Conservation (phyloP, 1,140 invertebrate species). For the Drosophila setifemur region DNA sequence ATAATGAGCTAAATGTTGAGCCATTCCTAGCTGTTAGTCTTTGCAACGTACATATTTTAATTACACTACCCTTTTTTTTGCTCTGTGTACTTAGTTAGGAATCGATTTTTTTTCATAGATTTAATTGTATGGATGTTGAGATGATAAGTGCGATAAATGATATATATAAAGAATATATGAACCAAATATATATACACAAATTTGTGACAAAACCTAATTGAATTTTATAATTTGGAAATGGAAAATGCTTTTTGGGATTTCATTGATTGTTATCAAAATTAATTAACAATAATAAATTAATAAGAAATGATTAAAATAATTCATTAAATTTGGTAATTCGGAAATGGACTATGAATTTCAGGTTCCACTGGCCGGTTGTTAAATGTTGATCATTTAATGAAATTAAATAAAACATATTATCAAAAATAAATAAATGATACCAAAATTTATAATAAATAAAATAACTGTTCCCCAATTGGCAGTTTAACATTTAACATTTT, state of each 20-base stretch:
- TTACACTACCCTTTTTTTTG: constrained; percentile 29
- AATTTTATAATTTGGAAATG: neutral
- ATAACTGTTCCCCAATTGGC: too few relatives aligned
- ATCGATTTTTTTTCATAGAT: constrained; percentile 47
- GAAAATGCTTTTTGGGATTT: neutral
- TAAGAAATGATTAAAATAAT: too few relatives aligned
- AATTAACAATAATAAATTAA: too few relatives aligned
- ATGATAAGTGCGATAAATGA: constrained; percentile 28
- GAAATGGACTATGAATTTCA: too few relatives aligned
- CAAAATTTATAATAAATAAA: too few relatives aligned
- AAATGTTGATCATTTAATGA: too few relatives aligned
- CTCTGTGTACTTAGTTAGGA: neutral
- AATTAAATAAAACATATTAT: too few relatives aligned
- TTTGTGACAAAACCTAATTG: constrained; percentile 10
- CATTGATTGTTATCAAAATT: too few relatives aligned
- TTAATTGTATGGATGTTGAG: constrained; percentile 50
- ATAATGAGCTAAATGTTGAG: constrained; percentile 12
- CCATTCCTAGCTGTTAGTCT: constrained; percentile 8
- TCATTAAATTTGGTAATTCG: too few relatives aligned
- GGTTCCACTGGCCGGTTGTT: too few relatives aligned
- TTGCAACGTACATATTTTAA: neutral
- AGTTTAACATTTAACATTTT: too few relatives aligned
- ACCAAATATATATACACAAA: constrained; percentile 27
- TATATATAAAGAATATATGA: constrained; percentile 7
- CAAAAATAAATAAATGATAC: too few relatives aligned